phyloP scores from a whole-genome alignment of 2,888 invertebrate genomes.

The Caenorhabditis macrosperma region DNA sequence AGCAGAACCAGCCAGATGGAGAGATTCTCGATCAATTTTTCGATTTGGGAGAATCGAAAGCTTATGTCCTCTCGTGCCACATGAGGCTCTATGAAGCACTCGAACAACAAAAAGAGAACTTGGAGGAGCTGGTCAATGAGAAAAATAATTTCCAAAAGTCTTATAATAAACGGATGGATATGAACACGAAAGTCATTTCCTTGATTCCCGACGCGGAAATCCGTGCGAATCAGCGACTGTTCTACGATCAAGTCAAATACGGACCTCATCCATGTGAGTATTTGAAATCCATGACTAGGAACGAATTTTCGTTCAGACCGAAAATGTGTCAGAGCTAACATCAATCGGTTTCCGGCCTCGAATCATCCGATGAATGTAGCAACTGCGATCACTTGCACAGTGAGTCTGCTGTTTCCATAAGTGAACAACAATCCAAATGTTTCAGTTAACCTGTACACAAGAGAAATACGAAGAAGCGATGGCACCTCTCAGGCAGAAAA shows the following conservation, averaged over 20 bases:
- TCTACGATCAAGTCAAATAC: constrained; percentile 61
- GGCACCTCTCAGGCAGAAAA: constrained; percentile 30
- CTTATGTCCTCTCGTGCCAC: constrained; percentile 50
- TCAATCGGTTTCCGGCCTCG: constrained; percentile 54
- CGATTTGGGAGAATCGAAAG: constrained; percentile 42
- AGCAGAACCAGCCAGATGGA: constrained; percentile 31
- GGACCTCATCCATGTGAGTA: constrained; percentile 61
- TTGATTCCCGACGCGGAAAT: constrained; percentile 16
- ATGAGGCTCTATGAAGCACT: constrained; percentile 50
- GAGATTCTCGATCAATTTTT: constrained; percentile 43
- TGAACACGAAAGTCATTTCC: constrained; percentile 33
- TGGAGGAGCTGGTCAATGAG: constrained; percentile 61
- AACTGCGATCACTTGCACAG: constrained; percentile 41
- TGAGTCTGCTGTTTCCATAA: neutral
- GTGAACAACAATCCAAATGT: neutral
- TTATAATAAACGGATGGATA: constrained; percentile 37
- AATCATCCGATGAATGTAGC: constrained; percentile 51
- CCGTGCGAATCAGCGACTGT: constrained; percentile 30
- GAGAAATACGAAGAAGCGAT: constrained; percentile 53
- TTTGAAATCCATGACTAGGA: neutral
- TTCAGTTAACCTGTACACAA: constrained; percentile 13
- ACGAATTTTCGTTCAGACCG: constrained; percentile 39
- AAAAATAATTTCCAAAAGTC: constrained; percentile 58
- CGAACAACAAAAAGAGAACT: constrained; percentile 54
- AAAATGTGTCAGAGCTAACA: constrained; percentile 39